Evolutionary conservation across 1,140 invertebrate species (phyloP).

Genomic region (Drosophila kanapiae): DNA sequence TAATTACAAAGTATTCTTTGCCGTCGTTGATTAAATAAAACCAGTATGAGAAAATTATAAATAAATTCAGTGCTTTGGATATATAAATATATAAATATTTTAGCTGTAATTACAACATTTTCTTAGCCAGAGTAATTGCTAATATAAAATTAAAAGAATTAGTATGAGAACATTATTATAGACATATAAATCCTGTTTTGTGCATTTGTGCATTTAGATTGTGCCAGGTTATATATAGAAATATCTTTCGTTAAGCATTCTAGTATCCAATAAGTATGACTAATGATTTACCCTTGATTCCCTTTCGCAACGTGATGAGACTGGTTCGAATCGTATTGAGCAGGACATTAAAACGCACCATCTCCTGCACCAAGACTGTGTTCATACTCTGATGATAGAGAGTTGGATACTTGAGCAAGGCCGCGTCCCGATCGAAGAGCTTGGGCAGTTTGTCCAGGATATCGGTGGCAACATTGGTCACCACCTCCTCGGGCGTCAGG

Average conservation of each 20-base stretch:
- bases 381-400: slow-evolving; percentile 91
- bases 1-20: too few species aligned
- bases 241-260: not conserved
- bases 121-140: too few species aligned
- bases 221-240: not conserved
- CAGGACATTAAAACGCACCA: slow-evolving; percentile 95
- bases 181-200: too few species aligned
- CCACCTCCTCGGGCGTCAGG: slow-evolving; percentile 88
- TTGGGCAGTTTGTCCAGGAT: slow-evolving; percentile 91
- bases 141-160: too few species aligned
- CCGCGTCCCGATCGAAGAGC: slow-evolving; percentile 89
- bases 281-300: slow-evolving; percentile 91
- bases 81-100: too few species aligned
- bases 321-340: slow-evolving; percentile 91
- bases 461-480: slow-evolving; percentile 90
- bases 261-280: not conserved
- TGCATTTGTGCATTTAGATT: too few species aligned
- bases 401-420: slow-evolving; percentile 91
- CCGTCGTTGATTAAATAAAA: too few species aligned
- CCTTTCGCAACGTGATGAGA: slow-evolving; percentile 93
- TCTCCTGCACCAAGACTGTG: slow-evolving; percentile 95
- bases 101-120: too few species aligned
- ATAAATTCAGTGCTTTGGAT: too few species aligned
- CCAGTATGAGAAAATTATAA: too few species aligned
- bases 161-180: too few species aligned